phyloP scores from a whole-genome alignment of 2,888 invertebrate genomes.

The Xiphydria camelus region DNA sequence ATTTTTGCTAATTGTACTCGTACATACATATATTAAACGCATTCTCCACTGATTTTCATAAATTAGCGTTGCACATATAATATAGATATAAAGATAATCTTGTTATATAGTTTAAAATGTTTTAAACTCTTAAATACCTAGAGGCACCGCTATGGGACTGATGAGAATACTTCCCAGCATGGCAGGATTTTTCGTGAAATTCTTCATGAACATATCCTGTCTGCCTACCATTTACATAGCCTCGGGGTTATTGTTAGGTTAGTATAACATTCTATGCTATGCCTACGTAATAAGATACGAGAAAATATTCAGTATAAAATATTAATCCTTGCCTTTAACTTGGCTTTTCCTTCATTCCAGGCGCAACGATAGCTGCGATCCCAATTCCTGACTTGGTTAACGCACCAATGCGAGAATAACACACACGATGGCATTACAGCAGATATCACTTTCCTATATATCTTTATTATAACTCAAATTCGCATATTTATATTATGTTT shows the following conservation, averaged over 20 bases:
- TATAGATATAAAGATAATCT: too few relatives aligned
- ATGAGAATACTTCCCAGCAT: constrained; percentile 34
- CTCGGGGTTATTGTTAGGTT: constrained; percentile 29
- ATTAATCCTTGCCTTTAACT: neutral
- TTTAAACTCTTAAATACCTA: constrained; percentile 18
- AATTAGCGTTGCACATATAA: too few relatives aligned
- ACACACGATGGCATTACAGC: neutral
- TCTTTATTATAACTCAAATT: neutral
- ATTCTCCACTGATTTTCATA: too few relatives aligned
- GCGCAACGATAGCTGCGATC: constrained; percentile 26
- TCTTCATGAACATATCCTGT: constrained; percentile 26
- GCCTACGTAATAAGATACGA: too few relatives aligned
- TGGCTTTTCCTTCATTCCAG: constrained; percentile 21
- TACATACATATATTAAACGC: too few relatives aligned
- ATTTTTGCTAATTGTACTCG: too few relatives aligned
- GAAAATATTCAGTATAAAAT: constrained; percentile 9
- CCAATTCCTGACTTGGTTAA: constrained; percentile 35
- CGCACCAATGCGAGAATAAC: constrained; percentile 35
- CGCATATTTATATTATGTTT: too few relatives aligned
- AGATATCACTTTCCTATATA: too few relatives aligned
- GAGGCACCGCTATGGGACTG: constrained; percentile 37
- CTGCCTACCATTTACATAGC: constrained; percentile 23
- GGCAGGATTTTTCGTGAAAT: constrained; percentile 25
- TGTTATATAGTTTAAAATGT: neutral
- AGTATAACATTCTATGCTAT: too few relatives aligned